phyloP scores from a whole-genome alignment of 2,888 invertebrate species.

The Biston stratarius region DNA sequence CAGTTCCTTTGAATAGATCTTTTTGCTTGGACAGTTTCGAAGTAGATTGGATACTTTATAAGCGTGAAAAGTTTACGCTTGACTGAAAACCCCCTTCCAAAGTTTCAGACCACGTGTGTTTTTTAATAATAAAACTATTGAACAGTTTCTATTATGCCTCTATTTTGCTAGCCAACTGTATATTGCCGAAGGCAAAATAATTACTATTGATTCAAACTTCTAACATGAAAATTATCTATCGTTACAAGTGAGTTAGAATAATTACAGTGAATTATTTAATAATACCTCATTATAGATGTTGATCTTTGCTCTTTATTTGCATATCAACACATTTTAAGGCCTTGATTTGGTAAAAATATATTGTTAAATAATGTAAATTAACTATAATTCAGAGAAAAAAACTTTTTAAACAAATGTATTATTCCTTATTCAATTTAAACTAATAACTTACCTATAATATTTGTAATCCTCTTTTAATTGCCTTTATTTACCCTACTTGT shows the following conservation, averaged over 20 bases:
- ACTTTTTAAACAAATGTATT: too few relatives aligned
- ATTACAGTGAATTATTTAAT: conserved; percentile 31
- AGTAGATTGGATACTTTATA: conserved; percentile 44
- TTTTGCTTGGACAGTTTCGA: conserved; percentile 39
- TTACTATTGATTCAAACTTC: conserved; percentile 23
- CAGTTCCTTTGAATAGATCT: conserved; percentile 52
- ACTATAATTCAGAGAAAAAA: too few relatives aligned
- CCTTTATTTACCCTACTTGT: too few relatives aligned
- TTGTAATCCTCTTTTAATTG: too few relatives aligned
- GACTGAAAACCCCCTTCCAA: not conserved
- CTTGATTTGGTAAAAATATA: not conserved
- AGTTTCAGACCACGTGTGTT: not conserved
- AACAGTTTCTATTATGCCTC: not conserved
- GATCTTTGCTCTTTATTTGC: conserved; percentile 25
- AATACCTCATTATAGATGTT: conserved; percentile 17
- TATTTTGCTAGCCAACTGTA: conserved; percentile 26
- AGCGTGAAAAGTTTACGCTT: conserved; percentile 26
- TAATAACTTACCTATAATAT: too few relatives aligned
- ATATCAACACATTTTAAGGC: conserved; percentile 24
- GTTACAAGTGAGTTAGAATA: conserved; percentile 30
- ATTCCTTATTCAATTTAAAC: too few relatives aligned
- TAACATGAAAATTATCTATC: conserved; percentile 33
- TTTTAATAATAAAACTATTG: not conserved
- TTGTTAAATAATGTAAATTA: not conserved
- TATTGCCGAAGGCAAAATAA: conserved; percentile 37